Conservation (phyloP, 2,113 vertebrate species). For the Marmota flaviventris region DNA sequence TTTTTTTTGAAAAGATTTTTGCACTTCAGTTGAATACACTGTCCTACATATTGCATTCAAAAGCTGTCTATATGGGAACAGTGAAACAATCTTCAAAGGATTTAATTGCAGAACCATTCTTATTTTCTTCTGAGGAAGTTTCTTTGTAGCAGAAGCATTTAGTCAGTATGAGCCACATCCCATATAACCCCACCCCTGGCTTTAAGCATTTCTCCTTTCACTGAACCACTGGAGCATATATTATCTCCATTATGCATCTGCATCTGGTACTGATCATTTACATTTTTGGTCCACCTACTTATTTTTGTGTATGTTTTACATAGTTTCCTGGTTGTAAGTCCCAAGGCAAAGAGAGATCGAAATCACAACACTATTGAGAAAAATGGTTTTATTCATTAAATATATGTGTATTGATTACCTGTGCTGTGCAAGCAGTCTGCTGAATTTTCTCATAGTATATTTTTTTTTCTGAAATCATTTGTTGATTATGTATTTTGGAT, state of each 20-base stretch:
- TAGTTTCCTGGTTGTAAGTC: neutral
- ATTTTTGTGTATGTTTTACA: neutral
- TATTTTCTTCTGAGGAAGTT: slow-evolving; percentile 62
- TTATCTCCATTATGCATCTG: neutral
- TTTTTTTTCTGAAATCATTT: slow-evolving; percentile 33
- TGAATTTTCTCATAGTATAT: neutral
- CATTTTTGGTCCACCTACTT: neutral
- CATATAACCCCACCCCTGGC: neutral
- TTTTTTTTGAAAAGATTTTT: slow-evolving; percentile 70
- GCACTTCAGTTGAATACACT: slow-evolving; percentile 69
- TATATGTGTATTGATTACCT: neutral
- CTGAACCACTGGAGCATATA: neutral
- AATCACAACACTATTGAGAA: neutral
- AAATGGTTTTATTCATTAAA: neutral
- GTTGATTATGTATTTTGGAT: neutral
- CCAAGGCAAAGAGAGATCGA: neutral
- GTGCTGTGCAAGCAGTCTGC: neutral
- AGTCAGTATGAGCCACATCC: neutral
- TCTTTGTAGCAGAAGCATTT: neutral
- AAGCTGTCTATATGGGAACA: slow-evolving; percentile 62
- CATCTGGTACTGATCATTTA: neutral
- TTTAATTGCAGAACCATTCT: slow-evolving; percentile 62
- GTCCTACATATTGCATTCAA: slow-evolving; percentile 64
- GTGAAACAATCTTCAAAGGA: slow-evolving; percentile 49
- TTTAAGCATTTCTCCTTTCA: neutral